A percentile compares a stretch with the other conserved stretches of the same genome.
These are phyloP conservation scores for Pseudomyrmex dendroicus DNA, from an alignment of 1,140 invertebrate species.

Conservation along the genomic window DNA sequence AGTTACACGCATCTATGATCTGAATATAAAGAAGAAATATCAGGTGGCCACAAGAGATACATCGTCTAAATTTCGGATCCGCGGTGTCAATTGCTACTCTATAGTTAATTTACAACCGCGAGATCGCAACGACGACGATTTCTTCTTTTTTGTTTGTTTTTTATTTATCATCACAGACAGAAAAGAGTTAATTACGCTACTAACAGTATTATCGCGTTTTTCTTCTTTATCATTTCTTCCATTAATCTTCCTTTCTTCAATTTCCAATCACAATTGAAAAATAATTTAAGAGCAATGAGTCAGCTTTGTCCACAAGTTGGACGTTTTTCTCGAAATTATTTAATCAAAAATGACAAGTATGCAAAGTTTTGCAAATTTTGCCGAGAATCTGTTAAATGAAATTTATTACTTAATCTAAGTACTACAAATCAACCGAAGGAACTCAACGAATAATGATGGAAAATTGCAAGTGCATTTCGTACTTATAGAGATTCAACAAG, in stretches of 20 bases:
- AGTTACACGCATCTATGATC: conserved; percentile 53
- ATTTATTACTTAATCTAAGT: conserved; percentile 26
- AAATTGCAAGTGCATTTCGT: conserved; percentile 35
- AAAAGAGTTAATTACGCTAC: conserved; percentile 65
- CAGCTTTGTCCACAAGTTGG: neutral
- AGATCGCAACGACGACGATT: conserved; percentile 32
- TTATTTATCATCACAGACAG: conserved; percentile 68
- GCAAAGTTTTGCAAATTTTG: neutral
- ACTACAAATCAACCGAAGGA: conserved; percentile 5
- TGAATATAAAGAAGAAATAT: conserved; percentile 61
- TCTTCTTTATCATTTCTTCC: conserved; percentile 7
- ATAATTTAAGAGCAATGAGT: conserved; percentile 2
- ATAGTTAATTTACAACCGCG: conserved; percentile 32
- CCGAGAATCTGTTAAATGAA: neutral
- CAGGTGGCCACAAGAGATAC: conserved; percentile 37
- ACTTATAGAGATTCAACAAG: conserved; percentile 50
- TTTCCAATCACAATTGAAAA: conserved; percentile 2
- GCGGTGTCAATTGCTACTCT: conserved; percentile 22
- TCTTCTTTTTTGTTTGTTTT: conserved; percentile 6
- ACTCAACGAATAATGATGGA: conserved; percentile 28
- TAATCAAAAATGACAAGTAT: neutral
- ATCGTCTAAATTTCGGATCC: conserved; percentile 32
- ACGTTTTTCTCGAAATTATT: neutral
- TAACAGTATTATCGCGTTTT: conserved; percentile 1
- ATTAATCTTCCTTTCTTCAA: neutral